Conservation (phyloP, 2,797 vertebrate species). For the Halcyon chelicuti region DNA sequence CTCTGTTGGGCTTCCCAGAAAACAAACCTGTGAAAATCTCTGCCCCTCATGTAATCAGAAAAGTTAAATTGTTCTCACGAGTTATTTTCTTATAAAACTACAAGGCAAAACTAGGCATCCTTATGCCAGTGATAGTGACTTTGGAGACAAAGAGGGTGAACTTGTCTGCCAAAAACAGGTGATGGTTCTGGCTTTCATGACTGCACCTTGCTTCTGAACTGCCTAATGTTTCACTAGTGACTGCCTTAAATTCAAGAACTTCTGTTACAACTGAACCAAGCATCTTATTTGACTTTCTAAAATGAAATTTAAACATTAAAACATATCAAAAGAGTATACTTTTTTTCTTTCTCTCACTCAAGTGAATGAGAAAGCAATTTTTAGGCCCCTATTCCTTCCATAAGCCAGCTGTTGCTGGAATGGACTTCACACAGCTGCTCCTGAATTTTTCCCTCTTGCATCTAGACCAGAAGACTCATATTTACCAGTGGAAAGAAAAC, state of each 20-base stretch:
- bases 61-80: not conserved
- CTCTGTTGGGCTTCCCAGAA: not conserved
- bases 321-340: not conserved
- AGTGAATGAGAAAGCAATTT: not conserved
- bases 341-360: not conserved
- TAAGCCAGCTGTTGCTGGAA: conserved; percentile 3
- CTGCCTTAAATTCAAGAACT: not conserved
- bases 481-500: not conserved
- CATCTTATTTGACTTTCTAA: not conserved
- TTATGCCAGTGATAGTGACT: not conserved
- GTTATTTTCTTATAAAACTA: not conserved
- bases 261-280: not conserved
- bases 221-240: not conserved
- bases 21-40: not conserved
- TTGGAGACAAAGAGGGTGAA: not conserved
- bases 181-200: not conserved
- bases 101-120: not conserved
- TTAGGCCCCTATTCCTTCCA: not conserved
- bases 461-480: not conserved
- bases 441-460: not conserved
- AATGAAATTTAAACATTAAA: conserved; percentile 8
- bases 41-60: not conserved
- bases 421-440: not conserved
- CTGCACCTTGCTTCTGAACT: not conserved
- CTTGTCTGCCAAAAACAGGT: not conserved